These are phyloP conservation scores for Rhagonycha lutea DNA, from an alignment of 2,888 invertebrate species.

Conservation along the genomic window DNA sequence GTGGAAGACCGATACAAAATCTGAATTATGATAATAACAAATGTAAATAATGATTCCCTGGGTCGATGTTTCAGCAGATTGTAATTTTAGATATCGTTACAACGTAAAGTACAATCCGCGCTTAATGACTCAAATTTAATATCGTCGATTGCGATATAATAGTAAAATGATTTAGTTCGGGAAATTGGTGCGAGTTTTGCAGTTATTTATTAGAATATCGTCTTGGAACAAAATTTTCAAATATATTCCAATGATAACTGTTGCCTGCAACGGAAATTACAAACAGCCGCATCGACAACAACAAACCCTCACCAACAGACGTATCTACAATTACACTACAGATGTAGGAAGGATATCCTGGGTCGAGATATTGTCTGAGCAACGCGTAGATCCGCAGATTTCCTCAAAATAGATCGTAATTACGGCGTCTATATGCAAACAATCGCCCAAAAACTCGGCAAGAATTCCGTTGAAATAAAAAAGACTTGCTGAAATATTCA, in stretches of 20 bases:
- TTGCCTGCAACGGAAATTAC: slow-evolving; percentile 44
- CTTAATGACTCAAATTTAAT: slow-evolving; percentile 43
- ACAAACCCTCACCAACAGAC: slow-evolving; percentile 31
- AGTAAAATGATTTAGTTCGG: slow-evolving; percentile 45
- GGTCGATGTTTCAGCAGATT: slow-evolving; percentile 35
- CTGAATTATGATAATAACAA: slow-evolving; percentile 19
- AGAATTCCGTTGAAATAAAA: slow-evolving; percentile 26
- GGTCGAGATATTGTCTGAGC: slow-evolving; percentile 2
- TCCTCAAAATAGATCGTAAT: slow-evolving; percentile 26
- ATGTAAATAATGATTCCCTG: slow-evolving; percentile 25
- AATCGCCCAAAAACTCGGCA: slow-evolving; percentile 33
- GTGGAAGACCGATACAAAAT: slow-evolving; percentile 10
- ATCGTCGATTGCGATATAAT: slow-evolving; percentile 41
- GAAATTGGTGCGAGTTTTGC: slow-evolving; percentile 44
- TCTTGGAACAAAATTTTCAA: slow-evolving; percentile 36
- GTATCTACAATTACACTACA: slow-evolving; percentile 34
- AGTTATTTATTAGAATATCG: slow-evolving; percentile 43
- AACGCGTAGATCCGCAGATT: slow-evolving; percentile 10
- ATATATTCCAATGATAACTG: slow-evolving; percentile 25
- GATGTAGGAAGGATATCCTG: slow-evolving; percentile 35
- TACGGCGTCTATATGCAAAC: slow-evolving; percentile 37
- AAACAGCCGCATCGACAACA: slow-evolving; percentile 39
- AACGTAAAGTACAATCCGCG: slow-evolving; percentile 33
- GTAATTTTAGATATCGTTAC: slow-evolving; percentile 41
- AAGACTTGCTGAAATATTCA: slow-evolving; percentile 30